Evolutionary conservation across 2,888 invertebrate genomes (phyloP).

Genomic region (Trypoxylon attenuatum): DNA sequence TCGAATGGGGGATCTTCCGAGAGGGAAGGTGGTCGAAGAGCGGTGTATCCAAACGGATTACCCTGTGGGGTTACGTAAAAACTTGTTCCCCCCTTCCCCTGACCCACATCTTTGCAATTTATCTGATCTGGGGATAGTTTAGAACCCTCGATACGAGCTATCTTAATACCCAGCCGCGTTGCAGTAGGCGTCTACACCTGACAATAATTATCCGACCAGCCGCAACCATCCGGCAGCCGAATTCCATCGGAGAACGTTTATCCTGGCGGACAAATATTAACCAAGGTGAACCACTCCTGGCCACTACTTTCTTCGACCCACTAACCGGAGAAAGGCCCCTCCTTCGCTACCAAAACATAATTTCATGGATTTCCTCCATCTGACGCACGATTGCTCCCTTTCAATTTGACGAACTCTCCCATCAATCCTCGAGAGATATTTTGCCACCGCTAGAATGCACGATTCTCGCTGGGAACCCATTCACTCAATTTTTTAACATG

Average conservation of each 20-base stretch:
- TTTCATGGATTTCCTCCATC: slow-evolving; percentile 43
- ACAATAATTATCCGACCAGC: slow-evolving; percentile 26
- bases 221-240: neutral
- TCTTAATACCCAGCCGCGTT: slow-evolving; percentile 29
- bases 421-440: neutral
- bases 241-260: slow-evolving; percentile 18
- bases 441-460: no score
- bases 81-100: slow-evolving; percentile 55
- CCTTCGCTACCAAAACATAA: slow-evolving; percentile 62
- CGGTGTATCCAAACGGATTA: slow-evolving; percentile 24
- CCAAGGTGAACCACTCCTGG: slow-evolving; percentile 71
- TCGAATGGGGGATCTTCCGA: slow-evolving; percentile 4
- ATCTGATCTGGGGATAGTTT: slow-evolving; percentile 19
- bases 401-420: neutral
- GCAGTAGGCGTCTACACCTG: neutral
- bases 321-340: slow-evolving; percentile 70
- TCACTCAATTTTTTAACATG: no score
- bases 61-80: slow-evolving; percentile 61
- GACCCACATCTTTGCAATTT: slow-evolving; percentile 52
- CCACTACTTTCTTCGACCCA: slow-evolving; percentile 72
- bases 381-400: neutral
- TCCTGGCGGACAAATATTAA: slow-evolving; percentile 62
- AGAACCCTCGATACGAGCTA: slow-evolving; percentile 20
- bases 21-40: neutral
- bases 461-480: no score